These are phyloP conservation scores for Halictus quadricinctus DNA, from an alignment of 2,888 invertebrate species.

Conservation along the genomic window DNA sequence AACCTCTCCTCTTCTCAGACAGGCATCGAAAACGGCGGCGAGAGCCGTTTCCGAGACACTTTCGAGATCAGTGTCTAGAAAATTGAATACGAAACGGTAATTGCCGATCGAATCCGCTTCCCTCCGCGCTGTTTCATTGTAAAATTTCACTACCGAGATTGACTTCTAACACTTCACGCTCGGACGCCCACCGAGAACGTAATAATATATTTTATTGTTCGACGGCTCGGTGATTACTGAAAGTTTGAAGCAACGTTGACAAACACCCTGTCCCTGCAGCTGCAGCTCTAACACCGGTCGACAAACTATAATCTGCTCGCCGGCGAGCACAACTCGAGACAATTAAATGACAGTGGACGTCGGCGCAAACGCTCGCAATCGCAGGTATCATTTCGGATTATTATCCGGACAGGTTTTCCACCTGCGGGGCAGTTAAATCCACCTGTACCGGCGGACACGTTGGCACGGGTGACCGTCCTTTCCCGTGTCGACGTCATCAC, in stretches of 20 bases:
- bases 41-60: not conserved
- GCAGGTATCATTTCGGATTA: not conserved
- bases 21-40: not conserved
- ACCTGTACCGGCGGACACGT: constrained; percentile 62
- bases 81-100: constrained; percentile 16
- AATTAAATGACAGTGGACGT: not conserved
- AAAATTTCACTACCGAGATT: not conserved
- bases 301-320: not conserved
- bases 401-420: not conserved
- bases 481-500: not conserved
- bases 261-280: not conserved
- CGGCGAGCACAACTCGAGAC: not conserved
- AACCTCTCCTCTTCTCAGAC: not conserved
- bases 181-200: not conserved
- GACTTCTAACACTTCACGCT: not conserved
- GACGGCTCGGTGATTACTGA: not conserved
- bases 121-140: not conserved
- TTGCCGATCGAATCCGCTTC: constrained; percentile 11
- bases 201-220: not conserved
- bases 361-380: not conserved
- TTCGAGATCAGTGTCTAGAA: constrained; percentile 19
- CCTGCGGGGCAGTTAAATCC: constrained; percentile 69
- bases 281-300: not conserved
- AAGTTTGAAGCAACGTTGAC: not conserved
- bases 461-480: not conserved